Evolutionary conservation across 1,140 invertebrate species (phyloP).

Genomic region (Vollenhovia emeryi): DNA sequence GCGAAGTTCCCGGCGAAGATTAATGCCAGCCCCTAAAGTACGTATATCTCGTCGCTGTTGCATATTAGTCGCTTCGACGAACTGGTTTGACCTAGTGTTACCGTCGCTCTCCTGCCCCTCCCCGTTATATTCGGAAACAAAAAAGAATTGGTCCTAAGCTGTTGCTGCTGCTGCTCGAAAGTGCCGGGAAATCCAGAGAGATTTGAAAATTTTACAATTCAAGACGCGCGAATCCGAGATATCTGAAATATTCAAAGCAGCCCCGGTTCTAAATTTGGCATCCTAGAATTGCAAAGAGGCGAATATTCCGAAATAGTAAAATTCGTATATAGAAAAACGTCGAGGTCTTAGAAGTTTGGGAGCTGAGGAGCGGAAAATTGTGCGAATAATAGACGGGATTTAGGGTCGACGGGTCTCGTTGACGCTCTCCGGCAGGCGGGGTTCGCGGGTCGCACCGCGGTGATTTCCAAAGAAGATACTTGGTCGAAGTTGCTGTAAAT

Average conservation of each 20-base stretch:
- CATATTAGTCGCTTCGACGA: slow-evolving; percentile 34
- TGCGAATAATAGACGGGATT: slow-evolving; percentile 13
- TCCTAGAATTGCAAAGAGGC: background rate
- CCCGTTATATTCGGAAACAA: background rate
- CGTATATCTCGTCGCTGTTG: slow-evolving; percentile 46
- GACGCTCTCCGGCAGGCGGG: background rate
- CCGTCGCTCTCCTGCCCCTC: background rate
- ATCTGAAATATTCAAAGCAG: background rate
- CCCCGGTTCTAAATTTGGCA: slow-evolving; percentile 6
- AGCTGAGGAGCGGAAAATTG: slow-evolving; percentile 13
- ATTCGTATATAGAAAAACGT: background rate
- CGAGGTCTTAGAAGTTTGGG: background rate
- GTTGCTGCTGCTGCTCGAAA: background rate
- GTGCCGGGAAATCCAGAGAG: background rate
- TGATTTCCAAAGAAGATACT: slow-evolving; percentile 32
- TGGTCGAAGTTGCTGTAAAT: slow-evolving; percentile 49
- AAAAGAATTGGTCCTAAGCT: background rate
- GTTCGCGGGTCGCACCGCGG: background rate
- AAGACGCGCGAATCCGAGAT: background rate
- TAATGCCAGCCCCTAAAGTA: slow-evolving; percentile 34
- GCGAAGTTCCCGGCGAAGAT: slow-evolving; percentile 49
- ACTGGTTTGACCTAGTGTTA: slow-evolving; percentile 10
- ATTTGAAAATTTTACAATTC: slow-evolving; percentile 6
- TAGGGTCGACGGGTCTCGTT: background rate
- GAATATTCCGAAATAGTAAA: background rate